Evolutionary conservation across 2,888 invertebrate species (phyloP).

Genomic region (Pseudoips prasinana): DNA sequence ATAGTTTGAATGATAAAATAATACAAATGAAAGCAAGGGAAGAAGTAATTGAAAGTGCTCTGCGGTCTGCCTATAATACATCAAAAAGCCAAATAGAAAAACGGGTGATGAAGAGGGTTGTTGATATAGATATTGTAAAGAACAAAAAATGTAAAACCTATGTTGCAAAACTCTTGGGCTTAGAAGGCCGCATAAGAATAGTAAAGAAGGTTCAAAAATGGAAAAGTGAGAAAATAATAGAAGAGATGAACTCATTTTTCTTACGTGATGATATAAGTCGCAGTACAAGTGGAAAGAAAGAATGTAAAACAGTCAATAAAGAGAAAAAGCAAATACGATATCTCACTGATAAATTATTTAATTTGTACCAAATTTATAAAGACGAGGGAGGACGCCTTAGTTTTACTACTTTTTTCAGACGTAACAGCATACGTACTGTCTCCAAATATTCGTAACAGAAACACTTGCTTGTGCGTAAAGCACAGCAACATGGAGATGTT

Average conservation of each 20-base stretch:
- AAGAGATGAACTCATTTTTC: neutral
- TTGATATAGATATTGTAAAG: conserved; percentile 2
- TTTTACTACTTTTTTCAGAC: neutral
- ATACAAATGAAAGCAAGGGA: conserved; percentile 7
- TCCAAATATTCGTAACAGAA: conserved; percentile 6
- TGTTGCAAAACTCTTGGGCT: too few species aligned
- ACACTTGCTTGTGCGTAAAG: conserved; percentile 17
- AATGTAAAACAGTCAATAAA: neutral
- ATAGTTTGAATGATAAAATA: conserved; percentile 5
- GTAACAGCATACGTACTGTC: neutral
- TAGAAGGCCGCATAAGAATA: too few species aligned
- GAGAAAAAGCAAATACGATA: conserved; percentile 1
- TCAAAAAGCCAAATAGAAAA: conserved; percentile 1
- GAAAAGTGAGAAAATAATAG: too few species aligned
- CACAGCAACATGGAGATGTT: conserved; percentile 12
- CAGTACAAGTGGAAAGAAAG: neutral
- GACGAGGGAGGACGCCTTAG: neutral
- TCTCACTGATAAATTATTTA: neutral
- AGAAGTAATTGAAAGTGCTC: conserved; percentile 6
- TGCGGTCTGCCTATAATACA: conserved; percentile 5
- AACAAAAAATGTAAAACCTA: neutral
- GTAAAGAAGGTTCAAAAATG: too few species aligned
- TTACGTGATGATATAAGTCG: neutral
- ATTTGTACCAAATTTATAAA: neutral
- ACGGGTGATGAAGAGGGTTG: conserved; percentile 1